Base-by-base conservation (phyloP, 2,888 invertebrate species). In the Andrena bucephala region DNA sequence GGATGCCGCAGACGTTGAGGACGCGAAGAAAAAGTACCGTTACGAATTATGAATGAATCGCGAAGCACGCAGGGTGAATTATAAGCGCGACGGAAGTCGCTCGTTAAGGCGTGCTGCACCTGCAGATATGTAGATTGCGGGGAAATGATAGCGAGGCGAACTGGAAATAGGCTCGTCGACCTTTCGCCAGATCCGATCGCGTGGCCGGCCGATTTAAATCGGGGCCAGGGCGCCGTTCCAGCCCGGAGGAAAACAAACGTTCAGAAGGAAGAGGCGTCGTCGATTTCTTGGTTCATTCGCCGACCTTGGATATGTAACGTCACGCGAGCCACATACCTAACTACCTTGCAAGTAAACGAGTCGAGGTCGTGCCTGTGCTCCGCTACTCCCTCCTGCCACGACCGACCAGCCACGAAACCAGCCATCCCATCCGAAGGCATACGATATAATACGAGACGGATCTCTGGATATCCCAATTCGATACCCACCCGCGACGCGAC, bases 301-400 rank as follows among this genome's bases (percentile, higher is more conserved):
- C 92, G 93, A 92, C 93, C 93, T 94, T 93, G 92, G 87, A 87
- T 90, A 87, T 89, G 88, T 92, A 91, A 91, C 92, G 91, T 92
- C 92, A 92, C 91, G 88, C 89, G 83, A 90, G 87, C 83, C 90
- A 90, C 89, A 90, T 90, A 90, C 88, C 88, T 85, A 89, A 89
- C 90, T 87, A 89, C 90, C 90, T 67, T 90, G 88, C 88, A 85
- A 85, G 90, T 87, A 87, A 81, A 80, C 85, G 83, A 87, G 86
- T 89, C 89, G 90, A 91, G 90, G 92, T 89, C 92, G 87, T 83
- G 76, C 76, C 75, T 81, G 85, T 86, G 82, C 82, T 79, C 76
- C 62, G 60, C 72, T 42, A 13, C 42, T 42, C 42, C 42, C 42
- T 42, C 16, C 42, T 71, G 76, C 82, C 85, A 79, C 88, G 67